These are phyloP conservation scores for Volucella inanis DNA, from an alignment of 2,888 invertebrate genomes.

Conservation along the genomic window DNA sequence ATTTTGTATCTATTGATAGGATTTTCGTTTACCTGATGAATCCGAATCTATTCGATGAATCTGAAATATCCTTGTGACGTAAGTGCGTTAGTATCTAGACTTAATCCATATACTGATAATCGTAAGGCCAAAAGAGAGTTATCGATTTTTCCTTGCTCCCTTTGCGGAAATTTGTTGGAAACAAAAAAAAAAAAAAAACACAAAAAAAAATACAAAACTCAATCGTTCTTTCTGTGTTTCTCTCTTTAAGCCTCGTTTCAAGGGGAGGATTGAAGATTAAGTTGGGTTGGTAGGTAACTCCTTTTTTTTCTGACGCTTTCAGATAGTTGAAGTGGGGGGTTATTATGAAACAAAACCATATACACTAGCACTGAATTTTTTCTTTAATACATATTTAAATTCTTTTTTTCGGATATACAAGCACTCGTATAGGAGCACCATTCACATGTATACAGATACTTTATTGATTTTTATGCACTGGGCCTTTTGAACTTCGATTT, in stretches of 20 bases:
- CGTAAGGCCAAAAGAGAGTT: slow-evolving; percentile 24
- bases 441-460: slow-evolving; percentile 29
- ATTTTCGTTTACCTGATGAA: slow-evolving; percentile 42
- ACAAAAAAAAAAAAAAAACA: not conserved
- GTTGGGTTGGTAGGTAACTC: not conserved
- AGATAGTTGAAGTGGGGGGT: not conserved
- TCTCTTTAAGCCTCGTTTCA: slow-evolving; percentile 48
- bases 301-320: not conserved
- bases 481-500: not conserved
- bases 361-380: slow-evolving; percentile 55
- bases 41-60: slow-evolving; percentile 14
- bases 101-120: slow-evolving; percentile 53
- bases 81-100: slow-evolving; percentile 17
- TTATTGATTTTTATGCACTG: slow-evolving; percentile 62
- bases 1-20: slow-evolving; percentile 35
- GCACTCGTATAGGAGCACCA: not conserved
- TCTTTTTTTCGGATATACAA: not conserved
- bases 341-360: slow-evolving; percentile 59
- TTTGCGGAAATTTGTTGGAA: slow-evolving; percentile 44
- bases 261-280: no score
- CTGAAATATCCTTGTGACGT: slow-evolving; percentile 67
- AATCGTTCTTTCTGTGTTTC: slow-evolving; percentile 13
- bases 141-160: slow-evolving; percentile 57
- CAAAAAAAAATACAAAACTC: slow-evolving; percentile 15
- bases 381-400: slow-evolving; percentile 37